Evolutionary conservation across 2,888 invertebrate genomes (phyloP), one percentile per base, ranked within the genome.

Genomic region (Drosophila antonietae): DNA sequence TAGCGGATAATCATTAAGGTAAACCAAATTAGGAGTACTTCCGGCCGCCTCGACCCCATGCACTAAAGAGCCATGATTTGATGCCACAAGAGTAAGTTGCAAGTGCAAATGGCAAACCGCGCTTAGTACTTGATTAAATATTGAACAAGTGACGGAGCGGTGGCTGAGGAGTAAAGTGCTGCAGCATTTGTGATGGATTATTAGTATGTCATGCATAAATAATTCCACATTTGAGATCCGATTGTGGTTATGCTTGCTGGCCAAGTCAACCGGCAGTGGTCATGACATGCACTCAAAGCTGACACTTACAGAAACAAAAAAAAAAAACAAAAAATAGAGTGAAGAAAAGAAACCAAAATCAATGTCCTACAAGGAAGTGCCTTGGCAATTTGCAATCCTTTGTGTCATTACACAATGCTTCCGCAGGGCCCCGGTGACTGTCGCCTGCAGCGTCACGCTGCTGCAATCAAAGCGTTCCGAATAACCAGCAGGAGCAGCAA

Each of bases 391-490:
- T 90, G 78, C 79, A 90, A 84, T 89, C 91, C 91, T 91, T 91
- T 91, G 91, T 89, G 81, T 91, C 91, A 91, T 91, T 91, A 91
- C 89, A 88, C 83, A 89, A 68, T 71, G 84, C 86, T 91, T 91
- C 91, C 91, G 90, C 72, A 68, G 60, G 62, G 68, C 64, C 69
- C 69, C 68, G 58, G 46, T 39, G 53, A 53, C 47, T 75, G 75
- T 75, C 68, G 85, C 86, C 85, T 81, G 81, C 85, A 88, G 80
- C 83, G 70, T 78, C 59, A 79, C 62, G 78, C 76, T 75, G 72
- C 77, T 79, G 81, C 85, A 88, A 88, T 83, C 88, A 85, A 85
- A 85, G 78, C 65, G 70, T 49, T 63, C 62, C 60, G 43, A 70
- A 78, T 73, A 73, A 83, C 64, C 71, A 81, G 78, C 55, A 78